Evolutionary conservation across 2,888 invertebrate genomes (phyloP).

Genomic region (Tinea semifulvella): DNA sequence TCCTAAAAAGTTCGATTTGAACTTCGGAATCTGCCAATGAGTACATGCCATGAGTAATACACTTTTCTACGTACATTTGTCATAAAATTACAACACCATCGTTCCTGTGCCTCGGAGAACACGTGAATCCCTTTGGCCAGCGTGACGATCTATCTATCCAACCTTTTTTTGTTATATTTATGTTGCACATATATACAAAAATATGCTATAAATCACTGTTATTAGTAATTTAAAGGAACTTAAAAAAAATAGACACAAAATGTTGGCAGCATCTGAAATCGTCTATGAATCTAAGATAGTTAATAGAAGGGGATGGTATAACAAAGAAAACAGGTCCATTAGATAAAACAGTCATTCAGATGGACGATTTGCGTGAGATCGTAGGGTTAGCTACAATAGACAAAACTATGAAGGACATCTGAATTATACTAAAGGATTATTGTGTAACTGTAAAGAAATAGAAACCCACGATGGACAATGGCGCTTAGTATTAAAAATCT

Average conservation of each 20-base stretch:
- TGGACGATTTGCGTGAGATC: slow-evolving; percentile 20
- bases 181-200: background rate
- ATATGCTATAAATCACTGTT: background rate
- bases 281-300: slow-evolving; percentile 8
- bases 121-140: no score
- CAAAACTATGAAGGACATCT: slow-evolving; percentile 1
- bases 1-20: no score
- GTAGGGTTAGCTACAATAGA: slow-evolving; percentile 11
- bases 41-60: no score
- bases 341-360: slow-evolving; percentile 34
- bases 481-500: no score
- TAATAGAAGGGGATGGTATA: background rate
- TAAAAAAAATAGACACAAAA: background rate
- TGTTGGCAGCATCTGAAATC: background rate
- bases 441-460: background rate
- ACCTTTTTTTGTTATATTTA: no score
- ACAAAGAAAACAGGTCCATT: slow-evolving; percentile 43
- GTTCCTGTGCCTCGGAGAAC: no score
- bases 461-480: no score
- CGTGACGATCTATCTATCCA: no score
- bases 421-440: background rate
- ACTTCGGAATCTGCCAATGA: no score
- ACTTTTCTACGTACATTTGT: no score
- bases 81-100: no score
- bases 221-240: background rate